phyloP scores from a whole-genome alignment of 2,113 vertebrate species.

The Oostethus manadensis region DNA sequence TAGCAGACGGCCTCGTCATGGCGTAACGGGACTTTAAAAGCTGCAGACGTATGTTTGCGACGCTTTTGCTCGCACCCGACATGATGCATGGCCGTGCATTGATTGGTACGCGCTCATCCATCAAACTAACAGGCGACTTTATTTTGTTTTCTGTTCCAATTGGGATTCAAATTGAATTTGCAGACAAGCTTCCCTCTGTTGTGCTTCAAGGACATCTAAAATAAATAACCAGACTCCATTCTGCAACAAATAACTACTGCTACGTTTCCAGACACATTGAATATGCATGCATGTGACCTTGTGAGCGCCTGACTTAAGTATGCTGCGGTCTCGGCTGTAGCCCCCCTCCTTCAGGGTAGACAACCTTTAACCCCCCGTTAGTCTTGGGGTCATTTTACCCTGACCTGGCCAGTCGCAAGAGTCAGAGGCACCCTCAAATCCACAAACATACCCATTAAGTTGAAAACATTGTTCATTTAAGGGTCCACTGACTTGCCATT shows the following conservation, averaged over 20 bases:
- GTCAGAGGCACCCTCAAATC: slow-evolving; percentile 28
- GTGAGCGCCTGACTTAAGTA: slow-evolving; percentile 19
- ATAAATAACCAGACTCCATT: background rate
- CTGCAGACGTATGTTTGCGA: slow-evolving; percentile 48
- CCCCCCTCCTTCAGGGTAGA: slow-evolving; percentile 39
- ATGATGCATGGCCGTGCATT: slow-evolving; percentile 77
- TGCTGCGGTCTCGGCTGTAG: slow-evolving; percentile 32
- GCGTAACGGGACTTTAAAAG: slow-evolving; percentile 62
- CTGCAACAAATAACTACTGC: background rate
- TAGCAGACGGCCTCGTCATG: slow-evolving; percentile 52
- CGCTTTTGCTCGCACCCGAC: slow-evolving; percentile 71
- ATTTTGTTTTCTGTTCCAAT: slow-evolving; percentile 64
- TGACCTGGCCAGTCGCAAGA: slow-evolving; percentile 57
- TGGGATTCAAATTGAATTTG: slow-evolving; percentile 57
- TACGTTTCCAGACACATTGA: slow-evolving; percentile 27
- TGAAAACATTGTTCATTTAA: background rate
- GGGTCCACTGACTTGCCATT: too few relatives aligned
- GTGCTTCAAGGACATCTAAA: background rate
- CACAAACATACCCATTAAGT: slow-evolving; percentile 21
- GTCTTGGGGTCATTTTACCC: slow-evolving; percentile 45
- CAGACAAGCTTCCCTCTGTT: slow-evolving; percentile 19
- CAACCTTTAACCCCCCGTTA: slow-evolving; percentile 53
- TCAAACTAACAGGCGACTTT: slow-evolving; percentile 68
- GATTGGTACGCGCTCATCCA: slow-evolving; percentile 68
- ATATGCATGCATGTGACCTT: slow-evolving; percentile 25